Evolutionary conservation across 2,888 invertebrate species (phyloP).

Genomic region (Ophioninae sp.): DNA sequence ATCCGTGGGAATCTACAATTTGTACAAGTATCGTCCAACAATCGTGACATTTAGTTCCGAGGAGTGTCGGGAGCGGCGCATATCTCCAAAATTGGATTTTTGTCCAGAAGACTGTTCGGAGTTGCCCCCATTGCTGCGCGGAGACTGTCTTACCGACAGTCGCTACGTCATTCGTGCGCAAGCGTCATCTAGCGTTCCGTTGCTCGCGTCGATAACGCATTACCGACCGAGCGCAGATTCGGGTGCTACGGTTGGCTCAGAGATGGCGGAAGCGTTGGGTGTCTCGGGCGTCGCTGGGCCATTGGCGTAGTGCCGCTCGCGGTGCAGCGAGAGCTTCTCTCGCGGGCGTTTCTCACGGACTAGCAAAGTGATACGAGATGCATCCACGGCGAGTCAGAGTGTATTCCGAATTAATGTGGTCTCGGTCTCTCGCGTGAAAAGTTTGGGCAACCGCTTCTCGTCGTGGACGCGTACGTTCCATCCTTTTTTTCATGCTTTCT

Average conservation of each 20-base stretch:
- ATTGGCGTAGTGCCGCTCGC: constrained; percentile 23
- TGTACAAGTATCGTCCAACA: too few species aligned
- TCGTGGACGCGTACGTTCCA: background rate
- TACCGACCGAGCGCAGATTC: background rate
- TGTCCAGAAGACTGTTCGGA: too few species aligned
- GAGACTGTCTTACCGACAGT: too few species aligned
- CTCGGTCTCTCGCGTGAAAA: background rate
- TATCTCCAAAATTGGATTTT: too few species aligned
- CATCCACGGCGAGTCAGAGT: constrained; percentile 44
- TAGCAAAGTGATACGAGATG: constrained; percentile 57
- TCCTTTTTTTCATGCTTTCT: background rate
- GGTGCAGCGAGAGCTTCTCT: constrained; percentile 15
- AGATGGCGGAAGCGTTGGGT: constrained; percentile 19
- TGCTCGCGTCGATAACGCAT: too few species aligned
- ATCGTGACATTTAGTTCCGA: too few species aligned
- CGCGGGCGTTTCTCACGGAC: constrained; percentile 36
- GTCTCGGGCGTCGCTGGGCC: background rate
- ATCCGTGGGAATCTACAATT: too few species aligned
- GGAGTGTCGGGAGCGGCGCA: too few species aligned
- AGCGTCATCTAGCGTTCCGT: too few species aligned
- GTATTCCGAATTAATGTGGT: constrained; percentile 23
- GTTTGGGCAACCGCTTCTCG: background rate
- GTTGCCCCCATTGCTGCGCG: too few species aligned
- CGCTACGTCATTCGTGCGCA: too few species aligned
- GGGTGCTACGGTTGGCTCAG: background rate